A percentile compares a stretch with the other conserved stretches of the same genome.
phyloP scores from a whole-genome alignment of 2,888 invertebrate genomes.

The Axea sp. region DNA sequence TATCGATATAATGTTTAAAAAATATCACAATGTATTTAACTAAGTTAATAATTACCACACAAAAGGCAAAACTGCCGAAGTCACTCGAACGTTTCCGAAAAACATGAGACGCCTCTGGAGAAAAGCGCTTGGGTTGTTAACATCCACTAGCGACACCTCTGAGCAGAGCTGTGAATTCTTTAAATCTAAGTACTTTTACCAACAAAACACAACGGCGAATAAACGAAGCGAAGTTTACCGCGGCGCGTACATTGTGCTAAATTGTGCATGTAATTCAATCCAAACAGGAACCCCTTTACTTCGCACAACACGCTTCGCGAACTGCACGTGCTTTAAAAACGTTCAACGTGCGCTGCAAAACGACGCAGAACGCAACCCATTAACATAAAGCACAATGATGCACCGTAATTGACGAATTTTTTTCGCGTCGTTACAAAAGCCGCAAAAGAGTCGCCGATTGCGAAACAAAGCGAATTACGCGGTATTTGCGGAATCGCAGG shows the following conservation, averaged over 20 bases:
- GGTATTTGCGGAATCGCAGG: too few species aligned
- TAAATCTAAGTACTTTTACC: slow-evolving; percentile 55
- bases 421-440: slow-evolving; percentile 4
- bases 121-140: not conserved
- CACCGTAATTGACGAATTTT: not conserved
- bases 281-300: slow-evolving; percentile 59
- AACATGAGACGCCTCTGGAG: too few species aligned
- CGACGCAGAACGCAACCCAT: slow-evolving; percentile 45
- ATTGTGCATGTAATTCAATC: slow-evolving; percentile 68
- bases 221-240: slow-evolving; percentile 17
- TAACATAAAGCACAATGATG: slow-evolving; percentile 24
- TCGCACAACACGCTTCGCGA: slow-evolving; percentile 52
- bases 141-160: slow-evolving; percentile 60
- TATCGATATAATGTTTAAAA: too few species aligned
- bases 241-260: slow-evolving; percentile 54
- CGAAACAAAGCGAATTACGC: too few species aligned
- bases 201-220: slow-evolving; percentile 33
- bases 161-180: slow-evolving; percentile 44
- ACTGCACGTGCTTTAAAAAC: slow-evolving; percentile 52
- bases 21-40: too few species aligned
- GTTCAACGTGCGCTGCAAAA: slow-evolving; percentile 12
- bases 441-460: too few species aligned
- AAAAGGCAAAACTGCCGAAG: too few species aligned
- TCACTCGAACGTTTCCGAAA: too few species aligned
- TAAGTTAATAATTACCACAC: too few species aligned